phyloP scores from a whole-genome alignment of 2,888 invertebrate genomes.

The Leptopilina myrica region DNA sequence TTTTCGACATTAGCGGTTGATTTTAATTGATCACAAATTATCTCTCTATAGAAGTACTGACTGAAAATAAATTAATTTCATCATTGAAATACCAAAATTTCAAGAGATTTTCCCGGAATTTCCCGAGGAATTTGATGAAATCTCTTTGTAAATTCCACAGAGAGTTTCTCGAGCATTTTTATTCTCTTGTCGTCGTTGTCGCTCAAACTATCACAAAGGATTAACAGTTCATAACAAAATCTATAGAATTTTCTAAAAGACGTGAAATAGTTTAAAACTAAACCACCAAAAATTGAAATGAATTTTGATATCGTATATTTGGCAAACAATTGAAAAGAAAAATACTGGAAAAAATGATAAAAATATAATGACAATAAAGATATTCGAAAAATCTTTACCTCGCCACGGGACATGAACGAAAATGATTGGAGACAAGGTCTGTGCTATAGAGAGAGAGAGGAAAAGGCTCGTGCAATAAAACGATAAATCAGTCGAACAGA shows the following conservation, averaged over 20 bases:
- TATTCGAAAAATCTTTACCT: not conserved
- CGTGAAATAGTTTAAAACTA: not conserved
- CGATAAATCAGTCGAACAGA: constrained; percentile 69
- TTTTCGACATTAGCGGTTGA: too few relatives aligned
- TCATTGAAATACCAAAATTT: not conserved
- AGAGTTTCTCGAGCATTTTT: not conserved
- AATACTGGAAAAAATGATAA: not conserved
- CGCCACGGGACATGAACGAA: constrained; percentile 4
- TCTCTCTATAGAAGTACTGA: too few relatives aligned
- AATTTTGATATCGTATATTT: not conserved
- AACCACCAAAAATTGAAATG: not conserved
- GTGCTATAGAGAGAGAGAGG: constrained; percentile 2
- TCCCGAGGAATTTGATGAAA: not conserved
- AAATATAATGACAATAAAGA: not conserved
- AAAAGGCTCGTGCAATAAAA: constrained; percentile 60
- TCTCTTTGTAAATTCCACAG: constrained; percentile 6
- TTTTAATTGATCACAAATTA: too few relatives aligned
- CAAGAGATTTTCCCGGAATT: constrained; percentile 2
- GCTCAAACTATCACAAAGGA: not conserved
- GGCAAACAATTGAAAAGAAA: not conserved
- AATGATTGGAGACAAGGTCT: constrained; percentile 22
- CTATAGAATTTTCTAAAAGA: not conserved
- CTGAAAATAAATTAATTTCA: too few relatives aligned
- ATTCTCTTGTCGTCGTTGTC: not conserved
- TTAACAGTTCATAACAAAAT: not conserved